Evolutionary conservation across 1,140 invertebrate genomes (phyloP), one percentile per base, ranked within the genome.

Genomic region (Atta cephalotes): DNA sequence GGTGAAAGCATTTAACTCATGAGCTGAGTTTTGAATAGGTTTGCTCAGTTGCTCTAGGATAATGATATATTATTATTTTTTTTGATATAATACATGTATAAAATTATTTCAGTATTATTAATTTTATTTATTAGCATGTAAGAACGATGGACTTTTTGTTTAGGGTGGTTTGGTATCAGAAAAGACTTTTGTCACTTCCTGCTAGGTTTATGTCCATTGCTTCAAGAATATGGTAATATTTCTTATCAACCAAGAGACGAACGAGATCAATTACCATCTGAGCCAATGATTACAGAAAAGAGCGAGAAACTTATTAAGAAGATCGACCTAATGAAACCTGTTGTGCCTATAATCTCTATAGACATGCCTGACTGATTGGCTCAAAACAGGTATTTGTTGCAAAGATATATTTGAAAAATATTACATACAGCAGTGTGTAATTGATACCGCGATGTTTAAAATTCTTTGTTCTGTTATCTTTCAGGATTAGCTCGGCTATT

Each of bases 151-250:
- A 70, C 85, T 82, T 65, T 84, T 91, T 93, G 96, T 96, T 78
- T 93, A 99, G 98, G 99, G 99, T 99, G 99, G 99, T 99, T 99
- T 96, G 99, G 99, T 39, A 98, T 99, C 87, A 96, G 99, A 72
- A 99, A 99, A 96, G 99, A 99, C 92, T 99, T 99, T 94, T 99
- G 98, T 94, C 98, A 98, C 91, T 99, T 99, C 94, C 95, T 99
- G 1, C 95, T 99, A 9, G 97, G 98, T 51, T 96, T 98, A 0
- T 99, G 98, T 96, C 99, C 99, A 1, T 96, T 99, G 82, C 96
- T 99, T 18, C 98, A 99, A 96, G 98, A 99, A 93, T 99, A 99
- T 94, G 99, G 98, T 5, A 99, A 99, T 94, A 99, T 99, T 91
- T 98, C 98, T 2, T 99, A 99, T 93, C 95, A 96, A 93, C 91